Percentiles rank a stretch among this genome's conserved stretches.
These are phyloP conservation scores for Phenganax marumi DNA, from an alignment of 92 coral and sea anemone species.

Conservation along the genomic window DNA sequence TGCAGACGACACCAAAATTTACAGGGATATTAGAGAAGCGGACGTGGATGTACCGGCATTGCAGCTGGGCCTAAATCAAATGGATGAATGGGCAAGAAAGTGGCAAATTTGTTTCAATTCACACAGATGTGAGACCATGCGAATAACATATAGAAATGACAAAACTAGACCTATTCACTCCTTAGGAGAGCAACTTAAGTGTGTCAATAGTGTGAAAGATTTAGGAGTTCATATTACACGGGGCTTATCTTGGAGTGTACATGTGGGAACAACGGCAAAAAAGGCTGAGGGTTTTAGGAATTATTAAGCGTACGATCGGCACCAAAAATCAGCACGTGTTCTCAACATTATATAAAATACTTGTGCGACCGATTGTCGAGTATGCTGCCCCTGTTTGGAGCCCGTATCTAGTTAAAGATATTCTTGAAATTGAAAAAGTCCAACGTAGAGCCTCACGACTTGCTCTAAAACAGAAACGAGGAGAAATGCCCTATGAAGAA, in stretches of 20 bases:
- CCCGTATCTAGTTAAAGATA: neutral
- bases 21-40: neutral
- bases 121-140: neutral
- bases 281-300: too few species aligned
- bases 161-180: neutral
- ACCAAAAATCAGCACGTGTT: neutral
- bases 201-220: neutral
- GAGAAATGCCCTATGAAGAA: conserved; percentile 51
- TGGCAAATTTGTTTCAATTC: neutral
- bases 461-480: conserved; percentile 37
- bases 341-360: neutral
- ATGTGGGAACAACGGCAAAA: neutral
- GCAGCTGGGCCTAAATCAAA: neutral
- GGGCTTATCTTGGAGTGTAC: neutral
- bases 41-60: neutral
- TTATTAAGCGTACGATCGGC: neutral
- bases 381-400: neutral
- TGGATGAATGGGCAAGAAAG: neutral
- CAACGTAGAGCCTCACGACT: conserved; percentile 49
- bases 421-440: conserved; percentile 27
- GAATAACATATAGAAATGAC: neutral
- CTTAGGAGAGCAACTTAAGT: neutral
- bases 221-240: neutral
- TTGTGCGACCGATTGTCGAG: neutral
- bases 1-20: neutral